Conservation (phyloP, 2,888 invertebrate genomes). For the Caenorhabditis panamensis region DNA sequence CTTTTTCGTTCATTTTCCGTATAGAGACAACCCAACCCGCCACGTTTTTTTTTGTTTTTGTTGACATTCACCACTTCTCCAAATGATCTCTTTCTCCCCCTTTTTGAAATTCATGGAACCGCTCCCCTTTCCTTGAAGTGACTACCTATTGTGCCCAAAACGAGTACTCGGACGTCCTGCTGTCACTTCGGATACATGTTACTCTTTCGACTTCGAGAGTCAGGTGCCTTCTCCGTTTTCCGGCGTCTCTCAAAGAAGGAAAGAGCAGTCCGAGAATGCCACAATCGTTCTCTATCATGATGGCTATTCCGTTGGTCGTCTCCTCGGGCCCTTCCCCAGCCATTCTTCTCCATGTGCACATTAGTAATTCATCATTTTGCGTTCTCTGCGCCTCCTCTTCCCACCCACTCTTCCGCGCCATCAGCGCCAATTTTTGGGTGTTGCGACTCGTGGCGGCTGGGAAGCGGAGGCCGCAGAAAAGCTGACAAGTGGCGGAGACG, state of each 20-base stretch:
- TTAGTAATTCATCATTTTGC: constrained; percentile 58
- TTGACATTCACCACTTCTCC: not conserved
- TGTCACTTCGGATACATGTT: constrained; percentile 50
- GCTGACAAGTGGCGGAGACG: constrained; percentile 40
- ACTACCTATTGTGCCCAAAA: not conserved
- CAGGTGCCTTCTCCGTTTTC: constrained; percentile 17
- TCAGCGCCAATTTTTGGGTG: constrained; percentile 7
- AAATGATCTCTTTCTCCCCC: not conserved
- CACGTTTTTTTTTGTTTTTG: not conserved
- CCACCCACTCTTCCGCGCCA: constrained; percentile 11
- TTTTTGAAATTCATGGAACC: not conserved
- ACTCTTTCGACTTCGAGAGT: constrained; percentile 22
- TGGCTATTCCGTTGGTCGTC: not conserved
- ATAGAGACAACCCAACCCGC: no score
- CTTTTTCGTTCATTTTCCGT: not conserved
- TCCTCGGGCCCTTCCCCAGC: not conserved
- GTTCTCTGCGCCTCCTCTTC: constrained; percentile 5
- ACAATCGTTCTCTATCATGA: constrained; percentile 10
- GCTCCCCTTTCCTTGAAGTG: not conserved
- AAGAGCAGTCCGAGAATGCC: no score
- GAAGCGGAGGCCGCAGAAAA: constrained; percentile 19
- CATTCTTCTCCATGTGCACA: constrained; percentile 27
- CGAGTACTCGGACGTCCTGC: not conserved
- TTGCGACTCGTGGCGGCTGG: constrained; percentile 1
- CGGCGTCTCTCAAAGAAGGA: not conserved